Evolutionary conservation across 2,888 invertebrate species (phyloP).

Genomic region (Pheosia tremula): DNA sequence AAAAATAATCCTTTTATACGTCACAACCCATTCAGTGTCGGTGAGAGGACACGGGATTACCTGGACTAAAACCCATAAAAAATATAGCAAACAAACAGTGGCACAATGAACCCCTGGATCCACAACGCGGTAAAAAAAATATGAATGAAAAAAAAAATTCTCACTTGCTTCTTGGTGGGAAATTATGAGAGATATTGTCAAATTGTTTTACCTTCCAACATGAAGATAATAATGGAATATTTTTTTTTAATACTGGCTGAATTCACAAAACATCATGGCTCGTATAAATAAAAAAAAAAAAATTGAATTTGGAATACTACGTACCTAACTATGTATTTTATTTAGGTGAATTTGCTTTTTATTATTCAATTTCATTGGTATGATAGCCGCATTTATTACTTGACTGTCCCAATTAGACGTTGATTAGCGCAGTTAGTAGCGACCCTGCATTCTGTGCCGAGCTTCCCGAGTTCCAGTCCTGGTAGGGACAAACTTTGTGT

Average conservation of each 20-base stretch:
- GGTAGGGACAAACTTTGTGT: too few relatives aligned
- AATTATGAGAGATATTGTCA: neutral
- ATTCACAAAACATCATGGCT: neutral
- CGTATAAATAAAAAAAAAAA: neutral
- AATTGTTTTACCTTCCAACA: neutral
- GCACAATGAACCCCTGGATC: constrained; percentile 65
- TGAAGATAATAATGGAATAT: too few relatives aligned
- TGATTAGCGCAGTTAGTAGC: too few relatives aligned
- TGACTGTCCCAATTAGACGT: too few relatives aligned
- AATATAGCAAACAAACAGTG: constrained; percentile 71
- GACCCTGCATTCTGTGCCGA: too few relatives aligned
- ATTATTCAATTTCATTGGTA: too few relatives aligned
- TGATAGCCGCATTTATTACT: too few relatives aligned
- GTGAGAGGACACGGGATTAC: constrained; percentile 80
- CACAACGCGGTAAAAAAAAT: constrained; percentile 53
- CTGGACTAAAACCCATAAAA: constrained; percentile 75
- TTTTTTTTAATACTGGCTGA: neutral
- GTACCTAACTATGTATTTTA: neutral
- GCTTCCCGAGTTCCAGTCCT: too few relatives aligned
- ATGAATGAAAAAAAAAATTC: constrained; percentile 26
- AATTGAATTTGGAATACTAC: neutral
- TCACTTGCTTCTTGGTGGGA: neutral
- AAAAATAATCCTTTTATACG: constrained; percentile 80
- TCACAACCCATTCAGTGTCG: constrained; percentile 71
- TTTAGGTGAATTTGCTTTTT: too few relatives aligned